These are phyloP conservation scores for Pachyramphus minor DNA, from an alignment of 2,113 vertebrate species.

Conservation along the genomic window DNA sequence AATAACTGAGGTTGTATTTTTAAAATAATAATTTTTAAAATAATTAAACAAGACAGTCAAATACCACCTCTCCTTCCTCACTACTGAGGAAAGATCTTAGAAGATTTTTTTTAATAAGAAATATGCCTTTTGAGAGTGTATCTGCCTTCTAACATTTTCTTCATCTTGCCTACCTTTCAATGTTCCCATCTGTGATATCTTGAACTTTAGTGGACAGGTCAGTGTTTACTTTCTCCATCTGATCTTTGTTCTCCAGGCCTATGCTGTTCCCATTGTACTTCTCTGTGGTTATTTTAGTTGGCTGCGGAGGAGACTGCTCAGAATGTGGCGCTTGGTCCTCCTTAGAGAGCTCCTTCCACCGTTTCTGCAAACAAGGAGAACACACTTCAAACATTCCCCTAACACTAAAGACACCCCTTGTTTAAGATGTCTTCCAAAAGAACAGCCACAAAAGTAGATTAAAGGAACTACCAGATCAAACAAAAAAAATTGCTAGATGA, in stretches of 20 bases:
- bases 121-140: neutral
- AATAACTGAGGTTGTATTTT: neutral
- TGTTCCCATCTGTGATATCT: constrained; percentile 64
- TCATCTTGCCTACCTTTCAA: constrained; percentile 75
- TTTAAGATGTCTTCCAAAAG: neutral
- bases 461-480: neutral
- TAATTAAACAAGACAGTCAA: neutral
- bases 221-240: constrained; percentile 52
- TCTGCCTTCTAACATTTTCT: neutral
- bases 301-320: constrained; percentile 72
- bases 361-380: constrained; percentile 67
- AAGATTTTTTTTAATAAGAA: neutral
- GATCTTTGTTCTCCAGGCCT: constrained; percentile 69
- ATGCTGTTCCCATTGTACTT: constrained; percentile 79
- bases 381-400: neutral
- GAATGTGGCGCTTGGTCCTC: constrained; percentile 74
- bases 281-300: constrained; percentile 73
- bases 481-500: neutral
- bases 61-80: neutral
- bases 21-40: neutral
- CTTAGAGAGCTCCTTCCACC: constrained; percentile 76
- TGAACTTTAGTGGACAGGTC: constrained; percentile 72
- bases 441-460: neutral
- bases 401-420: neutral
- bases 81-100: neutral